These are phyloP conservation scores for Cryptoprocta ferox DNA, from an alignment of 2,797 vertebrate genomes.

Conservation along the genomic window DNA sequence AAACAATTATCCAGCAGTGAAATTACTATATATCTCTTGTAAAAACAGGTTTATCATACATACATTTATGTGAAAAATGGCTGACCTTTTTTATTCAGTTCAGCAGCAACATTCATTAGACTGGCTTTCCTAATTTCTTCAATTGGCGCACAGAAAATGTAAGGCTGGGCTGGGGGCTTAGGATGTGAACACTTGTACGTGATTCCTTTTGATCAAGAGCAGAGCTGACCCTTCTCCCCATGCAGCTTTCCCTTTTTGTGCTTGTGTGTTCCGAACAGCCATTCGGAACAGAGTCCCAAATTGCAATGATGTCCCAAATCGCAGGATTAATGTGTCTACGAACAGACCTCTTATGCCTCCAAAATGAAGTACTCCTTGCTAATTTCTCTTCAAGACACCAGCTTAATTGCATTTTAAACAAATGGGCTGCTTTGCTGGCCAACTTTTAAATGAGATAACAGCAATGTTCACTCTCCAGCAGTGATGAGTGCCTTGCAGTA, in stretches of 20 bases:
- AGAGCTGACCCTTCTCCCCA: constrained; percentile 62
- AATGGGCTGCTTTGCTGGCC: constrained; percentile 95
- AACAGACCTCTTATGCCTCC: constrained; percentile 92
- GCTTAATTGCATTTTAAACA: constrained; percentile 98
- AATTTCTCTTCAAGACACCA: constrained; percentile 94
- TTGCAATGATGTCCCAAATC: constrained; percentile 89
- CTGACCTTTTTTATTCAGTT: constrained; percentile 68
- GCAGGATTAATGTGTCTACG: constrained; percentile 91
- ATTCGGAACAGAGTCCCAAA: constrained; percentile 83
- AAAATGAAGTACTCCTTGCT: constrained; percentile 94
- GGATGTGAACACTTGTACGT: neutral
- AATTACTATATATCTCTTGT: constrained; percentile 62
- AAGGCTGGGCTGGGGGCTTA: neutral
- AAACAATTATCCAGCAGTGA: constrained; percentile 71
- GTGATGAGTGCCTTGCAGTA: constrained; percentile 93
- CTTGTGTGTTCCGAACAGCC: constrained; percentile 73
- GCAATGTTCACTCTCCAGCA: constrained; percentile 94
- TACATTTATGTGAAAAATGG: constrained; percentile 48
- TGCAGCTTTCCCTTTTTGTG: constrained; percentile 66
- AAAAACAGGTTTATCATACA: constrained; percentile 38
- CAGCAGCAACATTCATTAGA: constrained; percentile 31
- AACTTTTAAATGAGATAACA: constrained; percentile 94
- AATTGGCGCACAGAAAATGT: neutral
- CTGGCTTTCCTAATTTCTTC: constrained; percentile 55
- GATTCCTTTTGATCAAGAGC: constrained; percentile 56